Percentiles rank a stretch among this genome's conserved stretches.
These are phyloP conservation scores for Zingel zingel DNA, from an alignment of 2,113 vertebrate species.

Conservation along the genomic window DNA sequence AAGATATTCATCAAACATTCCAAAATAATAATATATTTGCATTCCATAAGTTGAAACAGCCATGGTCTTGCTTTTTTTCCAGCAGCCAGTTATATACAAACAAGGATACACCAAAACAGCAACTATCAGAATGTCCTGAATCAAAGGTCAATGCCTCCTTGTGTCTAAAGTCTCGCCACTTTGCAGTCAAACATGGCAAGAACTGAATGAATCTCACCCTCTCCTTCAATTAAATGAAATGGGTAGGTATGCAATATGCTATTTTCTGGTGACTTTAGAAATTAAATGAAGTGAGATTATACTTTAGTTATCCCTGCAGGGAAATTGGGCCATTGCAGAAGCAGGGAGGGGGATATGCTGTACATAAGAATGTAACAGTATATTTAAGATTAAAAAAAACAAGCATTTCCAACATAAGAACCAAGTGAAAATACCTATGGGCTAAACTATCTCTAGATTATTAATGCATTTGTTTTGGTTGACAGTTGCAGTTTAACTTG, in stretches of 20 bases:
- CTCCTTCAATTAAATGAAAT: background rate
- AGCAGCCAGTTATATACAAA: slow-evolving; percentile 25
- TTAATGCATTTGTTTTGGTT: background rate
- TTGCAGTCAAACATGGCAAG: background rate
- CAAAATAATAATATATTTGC: slow-evolving; percentile 7
- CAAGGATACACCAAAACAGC: slow-evolving; percentile 24
- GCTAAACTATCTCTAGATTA: background rate
- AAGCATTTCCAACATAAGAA: background rate
- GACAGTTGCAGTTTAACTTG: slow-evolving; percentile 18
- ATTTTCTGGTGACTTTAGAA: background rate
- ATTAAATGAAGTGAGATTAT: background rate
- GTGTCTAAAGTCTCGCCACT: slow-evolving; percentile 31
- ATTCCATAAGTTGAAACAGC: slow-evolving; percentile 6
- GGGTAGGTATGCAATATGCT: too few relatives aligned
- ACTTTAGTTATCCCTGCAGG: background rate
- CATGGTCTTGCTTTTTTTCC: slow-evolving; percentile 15
- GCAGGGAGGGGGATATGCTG: background rate
- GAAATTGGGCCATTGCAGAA: background rate
- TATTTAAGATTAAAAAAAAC: background rate
- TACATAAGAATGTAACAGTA: background rate
- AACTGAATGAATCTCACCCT: background rate
- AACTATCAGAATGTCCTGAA: slow-evolving; percentile 49
- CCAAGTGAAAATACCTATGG: background rate
- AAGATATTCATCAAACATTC: background rate
- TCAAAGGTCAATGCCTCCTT: slow-evolving; percentile 62